A percentile compares a stretch with the other conserved stretches of the same genome.
phyloP scores from a whole-genome alignment of 2,888 invertebrate species.

The Hanleya hanleyi region DNA sequence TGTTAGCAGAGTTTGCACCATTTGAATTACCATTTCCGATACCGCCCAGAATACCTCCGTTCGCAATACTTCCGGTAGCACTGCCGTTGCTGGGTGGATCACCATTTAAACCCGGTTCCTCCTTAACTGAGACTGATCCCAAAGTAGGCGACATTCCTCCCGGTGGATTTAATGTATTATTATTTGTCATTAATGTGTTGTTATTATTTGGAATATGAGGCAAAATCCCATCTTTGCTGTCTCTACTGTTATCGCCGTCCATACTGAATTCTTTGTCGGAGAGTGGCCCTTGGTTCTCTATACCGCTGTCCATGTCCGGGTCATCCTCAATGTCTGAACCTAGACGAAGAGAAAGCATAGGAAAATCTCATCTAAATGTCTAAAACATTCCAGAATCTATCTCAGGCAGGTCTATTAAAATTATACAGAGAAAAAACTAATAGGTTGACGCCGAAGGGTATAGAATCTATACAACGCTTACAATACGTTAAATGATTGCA shows the following conservation, averaged over 20 bases:
- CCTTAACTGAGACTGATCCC: slow-evolving; percentile 37
- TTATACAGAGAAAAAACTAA: too few species aligned
- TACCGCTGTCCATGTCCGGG: slow-evolving; percentile 60
- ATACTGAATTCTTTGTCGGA: slow-evolving; percentile 65
- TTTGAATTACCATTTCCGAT: slow-evolving; percentile 7
- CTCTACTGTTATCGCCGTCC: slow-evolving; percentile 55
- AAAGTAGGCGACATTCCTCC: neutral
- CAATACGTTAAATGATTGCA: too few species aligned
- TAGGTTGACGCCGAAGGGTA: too few species aligned
- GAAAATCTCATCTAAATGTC: too few species aligned
- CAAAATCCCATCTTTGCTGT: slow-evolving; percentile 51
- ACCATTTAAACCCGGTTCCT: slow-evolving; percentile 28
- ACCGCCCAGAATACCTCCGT: neutral
- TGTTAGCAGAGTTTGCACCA: slow-evolving; percentile 3
- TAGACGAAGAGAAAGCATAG: slow-evolving; percentile 33
- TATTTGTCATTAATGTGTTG: slow-evolving; percentile 73
- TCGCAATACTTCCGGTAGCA: slow-evolving; percentile 3
- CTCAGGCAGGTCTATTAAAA: too few species aligned
- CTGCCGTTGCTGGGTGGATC: neutral
- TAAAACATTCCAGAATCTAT: neutral
- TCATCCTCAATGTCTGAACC: slow-evolving; percentile 69
- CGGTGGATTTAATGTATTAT: slow-evolving; percentile 63
- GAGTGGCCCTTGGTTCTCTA: slow-evolving; percentile 56
- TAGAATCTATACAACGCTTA: too few species aligned
- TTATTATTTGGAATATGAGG: slow-evolving; percentile 70